Evolutionary conservation across 2,888 invertebrate species (phyloP).

Genomic region (Tetranychus truncatus): DNA sequence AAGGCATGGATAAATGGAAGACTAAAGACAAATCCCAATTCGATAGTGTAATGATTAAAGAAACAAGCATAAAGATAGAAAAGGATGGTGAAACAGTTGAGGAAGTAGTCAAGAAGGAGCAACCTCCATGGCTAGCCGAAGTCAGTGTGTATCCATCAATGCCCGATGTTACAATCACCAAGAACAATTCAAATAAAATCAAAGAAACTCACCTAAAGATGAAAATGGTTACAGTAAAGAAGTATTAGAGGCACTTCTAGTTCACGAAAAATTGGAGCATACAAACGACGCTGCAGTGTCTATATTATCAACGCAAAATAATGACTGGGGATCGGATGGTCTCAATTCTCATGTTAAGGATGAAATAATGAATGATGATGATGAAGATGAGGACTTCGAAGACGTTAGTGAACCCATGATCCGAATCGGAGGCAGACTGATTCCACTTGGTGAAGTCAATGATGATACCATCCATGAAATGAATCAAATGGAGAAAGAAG

Average conservation of each 20-base stretch:
- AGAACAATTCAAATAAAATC: constrained; percentile 32
- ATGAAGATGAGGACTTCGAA: background rate
- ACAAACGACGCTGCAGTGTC: constrained; percentile 64
- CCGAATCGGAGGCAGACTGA: constrained; percentile 54
- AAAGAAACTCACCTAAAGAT: constrained; percentile 17
- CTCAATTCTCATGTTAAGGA: background rate
- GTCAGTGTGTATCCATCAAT: constrained; percentile 44
- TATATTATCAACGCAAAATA: constrained; percentile 40
- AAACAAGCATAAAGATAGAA: constrained; percentile 9
- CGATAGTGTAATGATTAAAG: constrained; percentile 19
- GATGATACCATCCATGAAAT: constrained; percentile 70
- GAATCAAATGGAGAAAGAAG: constrained; percentile 77
- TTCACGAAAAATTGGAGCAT: constrained; percentile 69
- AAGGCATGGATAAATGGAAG: constrained; percentile 3
- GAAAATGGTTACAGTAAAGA: constrained; percentile 43
- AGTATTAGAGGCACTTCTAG: constrained; percentile 73
- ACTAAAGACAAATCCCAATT: constrained; percentile 8
- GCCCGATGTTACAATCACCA: constrained; percentile 8
- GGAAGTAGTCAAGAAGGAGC: constrained; percentile 44
- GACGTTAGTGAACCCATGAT: constrained; percentile 39
- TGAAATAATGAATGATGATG: constrained; percentile 44
- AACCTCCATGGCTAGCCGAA: constrained; percentile 87
- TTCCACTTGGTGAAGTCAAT: constrained; percentile 64
- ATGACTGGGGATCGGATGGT: background rate
- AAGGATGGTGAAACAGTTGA: constrained; percentile 67